phyloP scores from a whole-genome alignment of 2,113 vertebrate genomes.

The Ariopsis seemanni region DNA sequence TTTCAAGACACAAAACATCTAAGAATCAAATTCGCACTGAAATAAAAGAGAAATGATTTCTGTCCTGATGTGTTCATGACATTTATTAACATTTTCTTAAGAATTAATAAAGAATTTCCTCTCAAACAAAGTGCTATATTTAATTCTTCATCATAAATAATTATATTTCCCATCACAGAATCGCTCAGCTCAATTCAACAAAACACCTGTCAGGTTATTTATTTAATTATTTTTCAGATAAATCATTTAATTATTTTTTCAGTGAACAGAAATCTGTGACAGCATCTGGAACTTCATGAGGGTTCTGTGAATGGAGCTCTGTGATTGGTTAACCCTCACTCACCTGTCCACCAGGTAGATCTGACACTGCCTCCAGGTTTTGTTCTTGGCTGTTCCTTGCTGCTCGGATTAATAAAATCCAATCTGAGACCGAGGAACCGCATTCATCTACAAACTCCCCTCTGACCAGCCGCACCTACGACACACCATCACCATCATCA shows the following conservation, averaged over 20 bases:
- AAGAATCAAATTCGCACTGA: neutral
- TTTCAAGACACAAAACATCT: neutral
- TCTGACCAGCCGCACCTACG: conserved; percentile 86
- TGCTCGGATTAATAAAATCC: conserved; percentile 94
- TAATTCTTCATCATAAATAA: neutral
- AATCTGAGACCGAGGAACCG: conserved; percentile 85
- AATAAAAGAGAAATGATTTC: neutral
- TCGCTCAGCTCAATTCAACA: neutral
- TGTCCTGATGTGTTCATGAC: neutral
- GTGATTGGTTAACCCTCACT: conserved; percentile 7
- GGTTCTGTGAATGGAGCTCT: neutral
- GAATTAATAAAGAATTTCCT: neutral
- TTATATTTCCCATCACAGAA: neutral
- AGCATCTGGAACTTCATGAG: neutral
- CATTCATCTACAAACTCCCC: conserved; percentile 93
- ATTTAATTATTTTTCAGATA: neutral
- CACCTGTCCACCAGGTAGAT: conserved; percentile 97
- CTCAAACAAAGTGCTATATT: neutral
- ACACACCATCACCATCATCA: neutral
- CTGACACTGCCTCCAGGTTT: conserved; percentile 92
- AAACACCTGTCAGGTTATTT: neutral
- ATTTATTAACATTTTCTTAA: too few relatives aligned
- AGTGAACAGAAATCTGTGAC: neutral
- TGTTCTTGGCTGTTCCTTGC: conserved; percentile 93
- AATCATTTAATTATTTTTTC: neutral